These are phyloP conservation scores for Hermetia illucens DNA, from an alignment of 1,140 invertebrate species.

Conservation along the genomic window DNA sequence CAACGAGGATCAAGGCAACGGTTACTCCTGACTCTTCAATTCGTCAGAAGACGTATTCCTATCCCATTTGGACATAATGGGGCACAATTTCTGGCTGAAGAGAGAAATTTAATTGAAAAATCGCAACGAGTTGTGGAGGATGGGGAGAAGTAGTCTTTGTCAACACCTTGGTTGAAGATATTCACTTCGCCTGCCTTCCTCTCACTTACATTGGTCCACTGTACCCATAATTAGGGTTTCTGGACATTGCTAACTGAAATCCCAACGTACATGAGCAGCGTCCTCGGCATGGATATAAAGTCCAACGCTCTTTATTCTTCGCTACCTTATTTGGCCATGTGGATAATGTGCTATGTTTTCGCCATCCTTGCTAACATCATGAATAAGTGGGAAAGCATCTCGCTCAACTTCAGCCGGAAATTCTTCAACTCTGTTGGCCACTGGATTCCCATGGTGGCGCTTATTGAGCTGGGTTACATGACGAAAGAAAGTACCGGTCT, in stretches of 20 bases:
- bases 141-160: no score
- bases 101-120: no score
- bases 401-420: constrained; percentile 43
- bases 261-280: constrained; percentile 75
- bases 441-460: constrained; percentile 42
- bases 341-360: constrained; percentile 48
- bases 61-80: no score
- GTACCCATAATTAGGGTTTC: constrained; percentile 86
- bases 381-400: constrained; percentile 38
- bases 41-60: no score
- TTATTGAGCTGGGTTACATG: constrained; percentile 46
- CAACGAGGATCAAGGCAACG: no score
- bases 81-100: no score
- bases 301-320: constrained; percentile 57
- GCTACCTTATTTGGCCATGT: constrained; percentile 67
- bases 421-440: constrained; percentile 49
- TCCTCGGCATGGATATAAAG: constrained; percentile 67
- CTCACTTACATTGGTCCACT: constrained; percentile 69
- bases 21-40: no score
- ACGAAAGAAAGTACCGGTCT: constrained; percentile 31
- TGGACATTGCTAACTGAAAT: constrained; percentile 86
- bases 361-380: constrained; percentile 45
- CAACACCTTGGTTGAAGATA: no score
- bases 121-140: no score
- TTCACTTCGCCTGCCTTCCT: constrained; percentile 68